Evolutionary conservation across 2,888 invertebrate species (phyloP).

Genomic region (Eristalis arbustorum): DNA sequence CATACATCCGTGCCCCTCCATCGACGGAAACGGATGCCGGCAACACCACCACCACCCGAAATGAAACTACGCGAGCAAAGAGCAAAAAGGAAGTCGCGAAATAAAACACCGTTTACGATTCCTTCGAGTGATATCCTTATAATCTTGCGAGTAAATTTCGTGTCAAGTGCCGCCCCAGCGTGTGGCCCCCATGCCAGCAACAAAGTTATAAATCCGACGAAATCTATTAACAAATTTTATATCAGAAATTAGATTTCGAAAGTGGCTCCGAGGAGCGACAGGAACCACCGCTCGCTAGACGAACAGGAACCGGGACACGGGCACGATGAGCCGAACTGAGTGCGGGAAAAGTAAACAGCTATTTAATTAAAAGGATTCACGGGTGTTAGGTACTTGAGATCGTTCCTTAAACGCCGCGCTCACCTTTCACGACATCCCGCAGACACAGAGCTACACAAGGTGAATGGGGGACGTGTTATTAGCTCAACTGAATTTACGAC

Average conservation of each 20-base stretch:
- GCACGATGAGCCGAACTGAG: slow-evolving; percentile 6
- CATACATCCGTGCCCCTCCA: neutral
- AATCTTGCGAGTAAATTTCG: slow-evolving; percentile 47
- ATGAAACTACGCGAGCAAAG: slow-evolving; percentile 26
- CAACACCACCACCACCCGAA: neutral
- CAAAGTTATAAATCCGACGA: slow-evolving; percentile 64
- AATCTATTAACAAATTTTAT: slow-evolving; percentile 70
- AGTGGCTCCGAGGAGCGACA: slow-evolving; percentile 46
- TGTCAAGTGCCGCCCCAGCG: slow-evolving; percentile 35
- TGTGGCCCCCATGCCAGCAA: slow-evolving; percentile 15
- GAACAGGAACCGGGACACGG: neutral
- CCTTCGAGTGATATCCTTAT: slow-evolving; percentile 59
- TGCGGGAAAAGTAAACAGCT: slow-evolving; percentile 65
- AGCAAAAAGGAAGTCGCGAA: slow-evolving; percentile 16
- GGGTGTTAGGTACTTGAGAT: slow-evolving; percentile 55
- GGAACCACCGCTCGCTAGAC: neutral
- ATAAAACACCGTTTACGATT: slow-evolving; percentile 63
- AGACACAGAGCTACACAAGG: slow-evolving; percentile 27
- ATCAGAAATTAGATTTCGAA: slow-evolving; percentile 67
- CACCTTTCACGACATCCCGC: slow-evolving; percentile 57
- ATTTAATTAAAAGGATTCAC: slow-evolving; percentile 69
- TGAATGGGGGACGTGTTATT: slow-evolving; percentile 66
- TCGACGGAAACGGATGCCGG: neutral
- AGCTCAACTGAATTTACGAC: slow-evolving; percentile 70
- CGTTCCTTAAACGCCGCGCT: slow-evolving; percentile 35